Evolutionary conservation across 2,888 invertebrate species (phyloP).

Genomic region (Hypercompe scribonia): DNA sequence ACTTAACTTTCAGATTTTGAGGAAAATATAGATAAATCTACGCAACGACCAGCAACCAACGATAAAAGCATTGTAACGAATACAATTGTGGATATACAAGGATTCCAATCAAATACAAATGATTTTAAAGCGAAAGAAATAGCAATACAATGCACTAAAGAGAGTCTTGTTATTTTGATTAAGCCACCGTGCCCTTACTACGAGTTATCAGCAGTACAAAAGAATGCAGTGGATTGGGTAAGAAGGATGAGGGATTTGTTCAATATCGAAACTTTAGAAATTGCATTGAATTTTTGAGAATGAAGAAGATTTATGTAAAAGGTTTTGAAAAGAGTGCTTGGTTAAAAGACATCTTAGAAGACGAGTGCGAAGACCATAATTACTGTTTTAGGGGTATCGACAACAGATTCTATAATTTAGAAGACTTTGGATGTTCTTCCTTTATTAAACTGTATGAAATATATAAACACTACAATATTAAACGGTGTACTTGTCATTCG

Average conservation of each 20-base stretch:
- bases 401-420: constrained; percentile 4
- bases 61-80: background rate
- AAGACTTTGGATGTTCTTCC: constrained; percentile 10
- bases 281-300: constrained; percentile 11
- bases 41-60: background rate
- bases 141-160: background rate
- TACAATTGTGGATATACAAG: constrained; percentile 18
- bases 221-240: constrained; percentile 5
- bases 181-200: constrained; percentile 13
- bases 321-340: constrained; percentile 3
- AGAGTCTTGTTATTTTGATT: constrained; percentile 9
- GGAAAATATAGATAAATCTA: background rate
- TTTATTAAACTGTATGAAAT: constrained; percentile 4
- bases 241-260: constrained; percentile 15
- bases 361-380: background rate
- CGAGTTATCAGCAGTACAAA: constrained; percentile 5
- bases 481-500: constrained; percentile 8
- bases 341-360: background rate
- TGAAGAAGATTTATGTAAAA: constrained; percentile 8
- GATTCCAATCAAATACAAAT: background rate
- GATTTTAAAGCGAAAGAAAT: constrained; percentile 21
- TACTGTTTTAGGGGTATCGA: background rate
- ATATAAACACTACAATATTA: background rate
- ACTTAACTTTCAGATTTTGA: background rate
- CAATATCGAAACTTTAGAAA: background rate